Evolutionary conservation across 2,113 vertebrate genomes (phyloP).

Genomic region (Tiliqua scincoides): DNA sequence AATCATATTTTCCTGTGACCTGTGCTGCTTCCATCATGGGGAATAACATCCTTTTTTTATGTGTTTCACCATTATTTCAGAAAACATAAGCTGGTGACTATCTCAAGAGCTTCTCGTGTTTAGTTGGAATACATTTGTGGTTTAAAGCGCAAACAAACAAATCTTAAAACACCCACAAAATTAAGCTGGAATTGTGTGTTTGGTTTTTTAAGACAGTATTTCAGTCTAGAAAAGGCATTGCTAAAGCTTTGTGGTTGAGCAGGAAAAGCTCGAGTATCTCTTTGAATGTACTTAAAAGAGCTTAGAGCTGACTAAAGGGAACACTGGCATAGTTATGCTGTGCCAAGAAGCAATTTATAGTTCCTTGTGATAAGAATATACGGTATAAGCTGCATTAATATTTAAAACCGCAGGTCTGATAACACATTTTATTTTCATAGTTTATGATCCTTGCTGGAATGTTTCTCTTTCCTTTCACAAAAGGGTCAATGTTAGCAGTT

Average conservation of each 20-base stretch:
- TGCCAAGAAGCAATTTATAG: slow-evolving; percentile 71
- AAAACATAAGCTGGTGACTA: slow-evolving; percentile 41
- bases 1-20: slow-evolving; percentile 59
- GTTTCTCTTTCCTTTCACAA: slow-evolving; percentile 16
- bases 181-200: too few species aligned
- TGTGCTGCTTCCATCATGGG: slow-evolving; percentile 56
- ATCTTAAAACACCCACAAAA: too few species aligned
- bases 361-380: slow-evolving; percentile 61
- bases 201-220: slow-evolving; percentile 48
- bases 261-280: slow-evolving; percentile 60
- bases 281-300: slow-evolving; percentile 51
- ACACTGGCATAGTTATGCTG: slow-evolving; percentile 64
- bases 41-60: slow-evolving; percentile 52
- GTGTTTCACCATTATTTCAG: slow-evolving; percentile 49
- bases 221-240: slow-evolving; percentile 32
- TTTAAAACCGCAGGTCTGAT: slow-evolving; percentile 53
- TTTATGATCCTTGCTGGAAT: slow-evolving; percentile 15
- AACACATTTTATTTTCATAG: slow-evolving; percentile 65
- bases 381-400: slow-evolving; percentile 70
- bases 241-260: slow-evolving; percentile 38
- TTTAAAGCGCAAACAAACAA: too few species aligned
- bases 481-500: slow-evolving; percentile 23
- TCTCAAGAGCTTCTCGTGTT: neutral
- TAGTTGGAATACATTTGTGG: too few species aligned
- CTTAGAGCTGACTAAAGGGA: slow-evolving; percentile 59